A percentile compares a stretch with the other conserved stretches of the same genome.
Evolutionary conservation across 2,888 invertebrate species (phyloP).

Genomic region (Venusia cambrica): DNA sequence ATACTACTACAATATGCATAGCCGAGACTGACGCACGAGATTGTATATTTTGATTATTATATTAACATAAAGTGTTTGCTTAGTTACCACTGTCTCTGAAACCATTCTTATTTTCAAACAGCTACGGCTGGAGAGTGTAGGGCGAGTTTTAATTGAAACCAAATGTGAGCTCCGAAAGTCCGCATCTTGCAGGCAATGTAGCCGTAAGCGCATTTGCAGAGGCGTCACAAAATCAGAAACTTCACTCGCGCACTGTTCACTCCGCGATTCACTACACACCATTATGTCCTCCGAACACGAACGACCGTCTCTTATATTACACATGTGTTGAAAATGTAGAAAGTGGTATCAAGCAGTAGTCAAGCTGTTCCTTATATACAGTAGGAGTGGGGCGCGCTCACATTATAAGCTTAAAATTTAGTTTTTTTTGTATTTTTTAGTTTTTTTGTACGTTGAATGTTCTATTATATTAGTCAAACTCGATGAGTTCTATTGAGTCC

Average conservation of each 20-base stretch:
- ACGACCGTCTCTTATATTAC: constrained; percentile 51
- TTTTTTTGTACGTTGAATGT: constrained; percentile 34
- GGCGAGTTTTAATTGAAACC: constrained; percentile 24
- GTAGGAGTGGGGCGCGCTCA: constrained; percentile 50
- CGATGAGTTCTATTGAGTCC: constrained; percentile 42
- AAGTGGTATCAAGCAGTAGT: constrained; percentile 63
- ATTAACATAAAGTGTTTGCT: constrained; percentile 26
- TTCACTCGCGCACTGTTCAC: too few relatives aligned
- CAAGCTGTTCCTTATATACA: constrained; percentile 69
- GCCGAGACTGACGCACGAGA: constrained; percentile 34
- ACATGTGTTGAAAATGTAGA: constrained; percentile 64
- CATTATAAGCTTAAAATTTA: constrained; percentile 60
- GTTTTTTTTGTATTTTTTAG: constrained; percentile 43
- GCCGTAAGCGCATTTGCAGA: too few relatives aligned
- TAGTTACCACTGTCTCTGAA: constrained; percentile 29
- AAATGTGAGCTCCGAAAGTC: constrained; percentile 17
- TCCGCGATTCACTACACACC: constrained; percentile 16
- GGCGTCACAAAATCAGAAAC: too few relatives aligned
- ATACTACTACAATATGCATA: too few relatives aligned
- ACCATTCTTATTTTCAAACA: constrained; percentile 25
- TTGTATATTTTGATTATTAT: constrained; percentile 23
- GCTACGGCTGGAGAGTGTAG: constrained; percentile 20
- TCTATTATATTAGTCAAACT: constrained; percentile 32
- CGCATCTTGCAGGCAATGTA: too few relatives aligned
- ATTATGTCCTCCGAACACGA: constrained; percentile 25